These are phyloP conservation scores for Bolborhynchus lineola DNA, from an alignment of 2,113 vertebrate species.

Conservation along the genomic window DNA sequence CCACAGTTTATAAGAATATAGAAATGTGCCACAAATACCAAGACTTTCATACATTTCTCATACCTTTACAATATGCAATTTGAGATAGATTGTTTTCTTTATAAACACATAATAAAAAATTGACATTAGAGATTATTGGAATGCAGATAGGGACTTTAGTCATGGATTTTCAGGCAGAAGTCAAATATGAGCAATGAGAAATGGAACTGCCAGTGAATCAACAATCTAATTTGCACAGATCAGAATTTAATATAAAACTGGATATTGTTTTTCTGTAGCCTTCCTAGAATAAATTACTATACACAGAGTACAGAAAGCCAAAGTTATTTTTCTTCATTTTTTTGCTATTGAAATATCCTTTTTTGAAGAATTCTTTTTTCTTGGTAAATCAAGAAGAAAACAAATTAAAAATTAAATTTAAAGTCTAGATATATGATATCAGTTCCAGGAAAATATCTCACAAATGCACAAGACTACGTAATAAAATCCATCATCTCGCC, in stretches of 20 bases:
- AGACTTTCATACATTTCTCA: not conserved
- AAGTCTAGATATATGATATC: not conserved
- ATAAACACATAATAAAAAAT: constrained; percentile 14
- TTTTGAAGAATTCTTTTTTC: not conserved
- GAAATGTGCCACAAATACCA: not conserved
- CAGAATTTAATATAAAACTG: constrained; percentile 53
- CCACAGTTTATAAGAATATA: not conserved
- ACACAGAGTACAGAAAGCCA: not conserved
- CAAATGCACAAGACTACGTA: not conserved
- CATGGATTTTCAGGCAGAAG: constrained; percentile 24
- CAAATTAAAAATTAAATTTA: not conserved
- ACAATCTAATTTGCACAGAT: constrained; percentile 59
- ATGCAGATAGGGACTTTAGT: constrained; percentile 27
- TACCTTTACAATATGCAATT: not conserved
- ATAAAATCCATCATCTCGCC: not conserved
- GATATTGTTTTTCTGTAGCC: constrained; percentile 19
- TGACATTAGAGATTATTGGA: not conserved
- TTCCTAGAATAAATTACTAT: constrained; percentile 7
- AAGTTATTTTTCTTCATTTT: constrained; percentile 8
- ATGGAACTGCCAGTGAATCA: constrained; percentile 25
- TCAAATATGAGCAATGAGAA: constrained; percentile 45
- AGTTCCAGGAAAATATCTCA: not conserved
- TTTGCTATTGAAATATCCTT: not conserved
- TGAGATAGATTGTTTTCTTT: not conserved
- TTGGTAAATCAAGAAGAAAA: not conserved